Evolutionary conservation across 35 echinoderm and acorn worm species (phyloP).

Genomic region (Nesometra sesokonis): DNA sequence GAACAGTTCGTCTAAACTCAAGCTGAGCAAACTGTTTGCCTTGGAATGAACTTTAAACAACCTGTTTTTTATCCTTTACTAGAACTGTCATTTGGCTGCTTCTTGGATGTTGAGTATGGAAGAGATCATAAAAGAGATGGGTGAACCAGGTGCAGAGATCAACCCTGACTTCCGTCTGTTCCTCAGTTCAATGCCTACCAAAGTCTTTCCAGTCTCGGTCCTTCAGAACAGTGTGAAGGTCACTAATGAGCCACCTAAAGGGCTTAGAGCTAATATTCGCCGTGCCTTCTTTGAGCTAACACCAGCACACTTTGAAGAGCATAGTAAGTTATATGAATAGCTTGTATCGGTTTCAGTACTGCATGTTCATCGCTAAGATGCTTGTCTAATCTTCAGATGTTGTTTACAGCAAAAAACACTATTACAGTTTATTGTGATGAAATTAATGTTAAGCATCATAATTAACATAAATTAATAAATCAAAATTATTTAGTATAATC

Average conservation of each 20-base stretch:
- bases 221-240: conserved; percentile 99
- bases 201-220: conserved; percentile 88
- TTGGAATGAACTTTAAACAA: no score
- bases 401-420: no score
- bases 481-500: no score
- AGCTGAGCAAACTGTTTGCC: no score
- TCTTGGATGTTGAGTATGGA: conserved; percentile 99
- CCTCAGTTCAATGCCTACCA: conserved; percentile 96
- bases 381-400: no score
- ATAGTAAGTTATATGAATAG: conserved; percentile 59
- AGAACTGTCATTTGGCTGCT: conserved; percentile 96
- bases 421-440: no score
- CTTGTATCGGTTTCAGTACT: background rate
- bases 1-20: no score
- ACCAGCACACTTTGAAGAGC: conserved; percentile 70
- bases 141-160: conserved; percentile 87
- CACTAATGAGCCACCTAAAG: conserved; percentile 97
- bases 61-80: background rate
- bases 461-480: no score
- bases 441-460: no score
- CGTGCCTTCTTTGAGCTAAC: conserved; percentile 91
- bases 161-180: conserved; percentile 94
- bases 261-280: conserved; percentile 75
- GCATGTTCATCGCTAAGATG: no score
- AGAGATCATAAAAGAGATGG: conserved; percentile 72